These are phyloP conservation scores for Scaptodrosophila latifasciaeformis DNA, from an alignment of 2,888 invertebrate species.

Conservation along the genomic window DNA sequence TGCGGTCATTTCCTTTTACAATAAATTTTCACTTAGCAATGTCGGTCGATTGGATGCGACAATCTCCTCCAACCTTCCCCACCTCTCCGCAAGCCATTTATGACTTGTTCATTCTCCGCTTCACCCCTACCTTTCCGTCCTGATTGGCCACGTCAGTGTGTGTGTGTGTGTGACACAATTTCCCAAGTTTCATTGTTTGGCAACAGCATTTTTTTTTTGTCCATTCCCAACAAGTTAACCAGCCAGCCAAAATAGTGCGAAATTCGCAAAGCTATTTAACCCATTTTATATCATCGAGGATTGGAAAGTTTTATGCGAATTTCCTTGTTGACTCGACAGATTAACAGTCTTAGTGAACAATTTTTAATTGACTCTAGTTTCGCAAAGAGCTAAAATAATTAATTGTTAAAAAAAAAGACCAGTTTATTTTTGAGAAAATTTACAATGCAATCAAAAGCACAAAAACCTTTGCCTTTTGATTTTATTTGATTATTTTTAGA, in stretches of 20 bases:
- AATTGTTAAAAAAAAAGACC: too few relatives aligned
- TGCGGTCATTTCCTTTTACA: constrained; percentile 50
- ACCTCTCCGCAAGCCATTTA: constrained; percentile 30
- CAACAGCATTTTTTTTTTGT: background rate
- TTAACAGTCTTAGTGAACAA: too few relatives aligned
- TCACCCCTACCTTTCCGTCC: constrained; percentile 1
- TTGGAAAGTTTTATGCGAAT: too few relatives aligned
- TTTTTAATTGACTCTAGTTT: too few relatives aligned
- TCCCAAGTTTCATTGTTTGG: constrained; percentile 38
- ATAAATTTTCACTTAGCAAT: constrained; percentile 64
- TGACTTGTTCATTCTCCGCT: constrained; percentile 7
- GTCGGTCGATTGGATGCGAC: constrained; percentile 38
- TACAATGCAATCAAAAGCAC: too few relatives aligned
- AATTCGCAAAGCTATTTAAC: too few relatives aligned
- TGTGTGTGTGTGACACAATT: constrained; percentile 55
- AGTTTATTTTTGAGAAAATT: too few relatives aligned
- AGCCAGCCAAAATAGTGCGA: too few relatives aligned
- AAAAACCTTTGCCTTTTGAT: too few relatives aligned
- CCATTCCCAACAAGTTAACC: background rate
- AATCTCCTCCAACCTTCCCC: background rate
- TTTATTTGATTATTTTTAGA: too few relatives aligned
- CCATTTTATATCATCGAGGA: background rate
- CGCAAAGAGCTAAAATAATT: too few relatives aligned
- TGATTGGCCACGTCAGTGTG: constrained; percentile 11
- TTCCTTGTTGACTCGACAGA: background rate